Percentiles rank a stretch among this genome's conserved stretches.
Evolutionary conservation across 2,113 vertebrate genomes (phyloP).

Genomic region (Hippocampus mohnikei): DNA sequence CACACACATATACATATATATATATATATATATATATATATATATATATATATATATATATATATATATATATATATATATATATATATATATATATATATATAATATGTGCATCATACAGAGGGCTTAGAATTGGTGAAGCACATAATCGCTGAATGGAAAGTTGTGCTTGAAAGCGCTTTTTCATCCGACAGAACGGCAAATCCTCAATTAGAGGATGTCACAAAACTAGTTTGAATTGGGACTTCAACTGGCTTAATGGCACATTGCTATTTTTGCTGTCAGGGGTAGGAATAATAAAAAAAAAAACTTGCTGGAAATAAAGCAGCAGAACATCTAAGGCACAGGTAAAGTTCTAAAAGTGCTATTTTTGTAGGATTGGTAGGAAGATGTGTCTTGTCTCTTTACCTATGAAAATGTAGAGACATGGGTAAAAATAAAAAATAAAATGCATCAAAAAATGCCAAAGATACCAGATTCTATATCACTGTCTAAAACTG

Average conservation of each 20-base stretch:
- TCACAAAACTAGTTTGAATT: conserved; percentile 69
- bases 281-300: conserved; percentile 22
- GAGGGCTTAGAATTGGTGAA: conserved; percentile 68
- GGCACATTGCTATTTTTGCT: conserved; percentile 54
- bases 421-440: conserved; percentile 7
- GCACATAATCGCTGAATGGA: conserved; percentile 71
- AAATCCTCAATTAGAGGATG: conserved; percentile 73
- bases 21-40: too few relatives aligned
- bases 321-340: conserved; percentile 61
- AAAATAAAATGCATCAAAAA: too few relatives aligned
- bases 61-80: not conserved
- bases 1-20: too few relatives aligned
- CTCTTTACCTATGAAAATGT: conserved; percentile 27
- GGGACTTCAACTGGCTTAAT: conserved; percentile 70
- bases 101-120: conserved; percentile 51
- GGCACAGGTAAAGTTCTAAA: conserved; percentile 44
- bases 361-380: conserved; percentile 25
- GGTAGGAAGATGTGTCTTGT: conserved; percentile 34
- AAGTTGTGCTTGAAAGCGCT: conserved; percentile 70
- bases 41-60: conserved; percentile 1
- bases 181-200: conserved; percentile 59
- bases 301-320: conserved; percentile 60
- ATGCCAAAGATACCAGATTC: not conserved
- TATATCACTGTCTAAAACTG: not conserved
- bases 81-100: not conserved